These are phyloP conservation scores for Noctua janthe DNA, from an alignment of 2,888 invertebrate species.

Conservation along the genomic window DNA sequence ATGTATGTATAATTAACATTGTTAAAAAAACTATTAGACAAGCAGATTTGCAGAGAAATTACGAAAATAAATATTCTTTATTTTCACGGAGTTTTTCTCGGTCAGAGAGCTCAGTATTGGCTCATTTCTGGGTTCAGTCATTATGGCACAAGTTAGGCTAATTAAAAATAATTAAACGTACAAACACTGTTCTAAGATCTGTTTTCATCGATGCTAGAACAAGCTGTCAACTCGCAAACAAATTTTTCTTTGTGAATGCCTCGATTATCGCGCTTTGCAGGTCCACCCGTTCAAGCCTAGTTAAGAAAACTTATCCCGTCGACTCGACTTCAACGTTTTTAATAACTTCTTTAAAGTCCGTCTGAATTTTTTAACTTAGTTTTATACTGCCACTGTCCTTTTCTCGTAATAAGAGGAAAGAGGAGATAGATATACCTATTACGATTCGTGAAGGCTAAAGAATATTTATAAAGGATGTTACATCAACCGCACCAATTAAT, in stretches of 20 bases:
- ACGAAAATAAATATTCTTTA: not conserved
- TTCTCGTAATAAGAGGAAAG: not conserved
- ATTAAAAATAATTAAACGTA: not conserved
- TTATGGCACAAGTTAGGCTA: not conserved
- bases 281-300: conserved; percentile 69
- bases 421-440: not conserved
- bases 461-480: not conserved
- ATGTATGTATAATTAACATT: not conserved
- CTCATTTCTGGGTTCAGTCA: not conserved
- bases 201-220: conserved; percentile 23
- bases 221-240: conserved; percentile 61
- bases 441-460: not conserved
- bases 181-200: not conserved
- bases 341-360: conserved; percentile 62
- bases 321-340: conserved; percentile 67
- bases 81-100: not conserved
- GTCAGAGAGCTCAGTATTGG: not conserved
- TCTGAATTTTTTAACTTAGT: conserved; percentile 27
- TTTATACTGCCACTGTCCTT: conserved; percentile 31
- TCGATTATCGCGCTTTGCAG: conserved; percentile 73
- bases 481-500: not conserved
- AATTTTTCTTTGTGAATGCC: conserved; percentile 69
- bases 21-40: not conserved
- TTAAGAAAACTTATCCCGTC: conserved; percentile 71
- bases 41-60: too few species aligned